Base-by-base conservation (phyloP, 2,888 invertebrate species). In the Venusia cambrica region DNA sequence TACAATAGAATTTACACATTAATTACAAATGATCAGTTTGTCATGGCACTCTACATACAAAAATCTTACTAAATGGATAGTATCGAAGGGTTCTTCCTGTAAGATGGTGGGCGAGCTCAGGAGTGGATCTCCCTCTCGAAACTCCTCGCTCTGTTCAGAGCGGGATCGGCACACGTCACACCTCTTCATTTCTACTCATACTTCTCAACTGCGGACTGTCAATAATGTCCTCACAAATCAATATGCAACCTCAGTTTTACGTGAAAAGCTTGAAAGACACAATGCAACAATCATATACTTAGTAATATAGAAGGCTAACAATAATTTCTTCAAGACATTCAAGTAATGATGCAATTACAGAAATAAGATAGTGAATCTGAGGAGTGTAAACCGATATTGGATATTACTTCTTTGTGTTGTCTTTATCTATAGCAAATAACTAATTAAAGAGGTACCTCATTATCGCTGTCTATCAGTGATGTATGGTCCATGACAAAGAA, bases 151-250 rank as follows among this genome's bases (percentile, higher is more conserved):
- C 69, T 73, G 65, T 51, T 79, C 76, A 40, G 74, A 64, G 60
- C 72, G 74, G 47, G 54, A 59, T 61, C 69, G 70, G 71, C 75
- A 76, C 58, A 64, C 71, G 50, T 73, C 73, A 71, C 83, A 81
- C 72, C 72, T 81, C 84, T 78, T 84, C 85, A 85, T 85, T 66
- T 71, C 77, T 83, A 84, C 57, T 75, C 85, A 85, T 84, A 80
- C 75, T 81, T 79, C 75, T 72, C 54, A 73, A 75, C 79, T 75
- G 75, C 62, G 70, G 74, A 78, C 78, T 78, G 72, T 60, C 61
- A 72, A 76, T 66, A 64, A 59, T 45, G 69, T 69, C 74, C 74
- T n/a, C n/a, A n/a, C n/a, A n/a, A n/a, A n/a, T n/a, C n/a, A n/a
- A n/a, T n/a, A n/a, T n/a, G n/a, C n/a, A n/a, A n/a, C n/a, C n/a